Evolutionary conservation across 53 echinoderm and acorn worm species (phyloP).

Genomic region (Echinometra lucunter): DNA sequence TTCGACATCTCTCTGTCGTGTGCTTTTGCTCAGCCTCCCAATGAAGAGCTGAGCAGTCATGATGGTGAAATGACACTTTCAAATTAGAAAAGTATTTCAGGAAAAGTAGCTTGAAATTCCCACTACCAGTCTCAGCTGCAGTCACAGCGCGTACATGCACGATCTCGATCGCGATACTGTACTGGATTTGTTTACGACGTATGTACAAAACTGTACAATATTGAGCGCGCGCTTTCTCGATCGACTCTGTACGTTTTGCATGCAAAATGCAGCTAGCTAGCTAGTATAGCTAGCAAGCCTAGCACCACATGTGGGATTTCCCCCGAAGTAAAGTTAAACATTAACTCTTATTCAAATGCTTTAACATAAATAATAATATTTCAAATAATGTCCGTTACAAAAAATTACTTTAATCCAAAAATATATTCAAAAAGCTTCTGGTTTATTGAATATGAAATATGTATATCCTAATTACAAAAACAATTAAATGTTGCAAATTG

Average conservation of each 20-base stretch:
- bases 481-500: not conserved
- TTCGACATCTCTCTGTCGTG: slow-evolving; percentile 88
- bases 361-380: not conserved
- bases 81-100: not conserved
- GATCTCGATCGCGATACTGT: too few relatives aligned
- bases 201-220: too few relatives aligned
- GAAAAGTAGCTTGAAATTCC: not conserved
- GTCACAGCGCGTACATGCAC: too few relatives aligned
- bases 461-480: not conserved
- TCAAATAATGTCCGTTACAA: not conserved
- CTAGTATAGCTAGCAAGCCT: not conserved
- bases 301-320: not conserved
- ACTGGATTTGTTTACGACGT: not conserved
- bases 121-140: too few relatives aligned
- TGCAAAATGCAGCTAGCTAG: not conserved
- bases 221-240: not conserved
- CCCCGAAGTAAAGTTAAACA: not conserved
- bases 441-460: not conserved
- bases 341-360: not conserved
- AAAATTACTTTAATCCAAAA: not conserved
- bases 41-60: slow-evolving; percentile 92
- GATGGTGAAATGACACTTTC: not conserved
- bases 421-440: not conserved
- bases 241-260: not conserved
- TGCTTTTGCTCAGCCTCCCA: slow-evolving; percentile 87